Base-by-base conservation (phyloP, 2,888 invertebrate species). In the Scaptomyza flava region DNA sequence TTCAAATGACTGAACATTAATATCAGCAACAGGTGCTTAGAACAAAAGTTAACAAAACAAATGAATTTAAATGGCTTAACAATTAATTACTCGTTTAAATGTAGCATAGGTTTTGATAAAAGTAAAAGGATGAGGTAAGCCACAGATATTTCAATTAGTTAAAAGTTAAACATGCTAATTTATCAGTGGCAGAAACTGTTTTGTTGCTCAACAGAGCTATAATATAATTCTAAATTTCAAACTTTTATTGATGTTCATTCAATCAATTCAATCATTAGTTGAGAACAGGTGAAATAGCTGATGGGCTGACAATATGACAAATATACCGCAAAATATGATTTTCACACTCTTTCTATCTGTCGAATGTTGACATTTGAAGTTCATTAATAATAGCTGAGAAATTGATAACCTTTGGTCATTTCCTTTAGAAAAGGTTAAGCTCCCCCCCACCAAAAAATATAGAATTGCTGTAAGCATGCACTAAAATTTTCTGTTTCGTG, bases 321-420 rank as follows among this genome's bases (percentile, higher is more conserved):
- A n/a, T n/a, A n/a, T n/a, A n/a, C n/a, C n/a, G n/a, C n/a, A n/a
- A n/a, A n/a, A n/a, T n/a, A n/a, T n/a, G n/a, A n/a, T n/a, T n/a
- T n/a, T n/a, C 23, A 6, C 46, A 14, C 38, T 14, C 38, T 36
- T 1, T 3, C 11, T 0, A 14, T 6, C 30, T n/a, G 50, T 60
- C 9, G 56, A 69, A 65, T 67, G 38, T 68, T 76, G 77, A 72
- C 72, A 77, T 68, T 81, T 81, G 51, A n/a, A 6, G 77, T 68
- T 71, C 11, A 34, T 52, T 48, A 38, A 53, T 67, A 48, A 58
- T 36, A 58, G 4, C 6, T 9, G 2, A 30, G 9, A 56, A 53
- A 48, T 52, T 60, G 53, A 60, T 8, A 51, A 50, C 34, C 68
- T 51, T 41, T 14, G 41, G 42, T 5, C 31, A 53, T 31, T 72